A percentile compares a stretch with the other conserved stretches of the same genome.
Evolutionary conservation across 2,888 invertebrate genomes (phyloP).

Genomic region (Nesidiocoris tenuis): DNA sequence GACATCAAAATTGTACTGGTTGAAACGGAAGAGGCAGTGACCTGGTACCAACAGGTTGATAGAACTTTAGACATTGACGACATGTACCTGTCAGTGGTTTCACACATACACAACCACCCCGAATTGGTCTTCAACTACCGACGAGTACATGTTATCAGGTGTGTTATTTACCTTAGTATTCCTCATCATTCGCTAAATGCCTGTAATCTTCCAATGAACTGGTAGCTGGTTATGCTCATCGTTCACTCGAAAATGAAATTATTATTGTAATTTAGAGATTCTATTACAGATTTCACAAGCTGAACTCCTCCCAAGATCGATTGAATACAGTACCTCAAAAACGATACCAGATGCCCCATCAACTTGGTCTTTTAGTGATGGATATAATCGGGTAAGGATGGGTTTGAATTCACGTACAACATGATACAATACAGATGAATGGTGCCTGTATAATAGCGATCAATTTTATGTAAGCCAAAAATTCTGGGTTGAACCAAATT

Average conservation of each 20-base stretch:
- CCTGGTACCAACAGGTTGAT: neutral
- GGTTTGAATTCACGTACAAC: no score
- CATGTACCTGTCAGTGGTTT: constrained; percentile 11
- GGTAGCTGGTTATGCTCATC: no score
- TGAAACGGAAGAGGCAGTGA: constrained; percentile 16
- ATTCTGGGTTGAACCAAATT: no score
- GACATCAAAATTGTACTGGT: constrained; percentile 29
- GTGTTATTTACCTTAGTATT: no score
- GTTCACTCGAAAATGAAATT: neutral
- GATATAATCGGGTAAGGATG: constrained; percentile 23
- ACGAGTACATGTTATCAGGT: constrained; percentile 20
- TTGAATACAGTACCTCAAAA: constrained; percentile 26
- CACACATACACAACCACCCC: constrained; percentile 18
- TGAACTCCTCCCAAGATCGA: neutral
- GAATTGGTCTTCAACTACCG: constrained; percentile 17
- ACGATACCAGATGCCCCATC: constrained; percentile 28
- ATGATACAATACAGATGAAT: no score
- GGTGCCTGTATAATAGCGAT: no score
- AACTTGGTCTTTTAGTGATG: constrained; percentile 22
- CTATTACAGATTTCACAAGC: neutral
- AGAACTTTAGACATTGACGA: constrained; percentile 9
- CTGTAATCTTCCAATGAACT: no score
- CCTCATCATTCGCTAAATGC: no score
- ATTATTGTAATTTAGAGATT: neutral
- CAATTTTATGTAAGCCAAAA: no score